These are phyloP conservation scores for Schizopygopsis malacanthus DNA, from an alignment of 2,797 vertebrate species.

Conservation along the genomic window DNA sequence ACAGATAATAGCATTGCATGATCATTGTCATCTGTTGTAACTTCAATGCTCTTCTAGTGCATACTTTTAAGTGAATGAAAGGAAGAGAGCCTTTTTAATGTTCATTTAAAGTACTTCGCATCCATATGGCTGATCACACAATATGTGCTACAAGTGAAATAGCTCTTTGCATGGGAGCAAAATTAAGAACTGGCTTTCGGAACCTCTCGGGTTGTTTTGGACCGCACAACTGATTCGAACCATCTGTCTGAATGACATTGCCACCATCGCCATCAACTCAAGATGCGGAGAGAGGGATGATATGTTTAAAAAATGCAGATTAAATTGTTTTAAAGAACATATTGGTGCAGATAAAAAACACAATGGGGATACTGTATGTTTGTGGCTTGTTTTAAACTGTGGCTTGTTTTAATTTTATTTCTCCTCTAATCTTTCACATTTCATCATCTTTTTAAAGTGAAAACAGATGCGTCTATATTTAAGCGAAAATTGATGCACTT, in stretches of 20 bases:
- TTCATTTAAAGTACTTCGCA: constrained; percentile 30
- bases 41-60: constrained; percentile 8
- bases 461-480: constrained; percentile 19
- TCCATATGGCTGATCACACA: constrained; percentile 54
- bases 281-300: neutral
- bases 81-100: constrained; percentile 29
- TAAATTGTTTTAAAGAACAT: constrained; percentile 10
- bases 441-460: constrained; percentile 4
- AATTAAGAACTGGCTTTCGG: constrained; percentile 43
- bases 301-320: constrained; percentile 2
- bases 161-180: constrained; percentile 30
- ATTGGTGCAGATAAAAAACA: neutral
- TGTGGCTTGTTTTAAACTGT: neutral
- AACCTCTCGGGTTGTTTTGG: constrained; percentile 41
- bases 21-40: neutral
- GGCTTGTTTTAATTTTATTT: constrained; percentile 5
- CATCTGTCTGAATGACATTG: constrained; percentile 50
- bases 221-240: constrained; percentile 33
- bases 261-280: neutral
- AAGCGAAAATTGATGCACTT: constrained; percentile 29
- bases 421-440: neutral
- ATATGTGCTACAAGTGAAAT: constrained; percentile 27
- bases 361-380: neutral
- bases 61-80: constrained; percentile 21
- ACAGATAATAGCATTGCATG: neutral